These are phyloP conservation scores for Pipistrellus kuhlii DNA, from an alignment of 2,797 vertebrate species.

Conservation along the genomic window DNA sequence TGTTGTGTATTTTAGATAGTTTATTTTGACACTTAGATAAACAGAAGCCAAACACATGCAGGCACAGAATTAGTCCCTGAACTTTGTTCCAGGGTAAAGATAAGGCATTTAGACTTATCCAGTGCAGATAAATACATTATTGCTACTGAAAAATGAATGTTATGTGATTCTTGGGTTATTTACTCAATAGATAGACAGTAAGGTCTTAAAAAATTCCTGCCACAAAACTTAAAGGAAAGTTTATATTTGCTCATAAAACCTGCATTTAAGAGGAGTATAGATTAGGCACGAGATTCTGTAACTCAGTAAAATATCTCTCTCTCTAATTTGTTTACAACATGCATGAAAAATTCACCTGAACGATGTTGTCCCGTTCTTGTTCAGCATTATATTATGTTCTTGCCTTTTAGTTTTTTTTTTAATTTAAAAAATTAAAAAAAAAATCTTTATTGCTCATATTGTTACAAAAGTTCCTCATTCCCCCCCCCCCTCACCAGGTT, in stretches of 20 bases:
- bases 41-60: constrained; percentile 85
- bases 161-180: constrained; percentile 73
- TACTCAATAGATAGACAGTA: constrained; percentile 62
- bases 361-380: neutral
- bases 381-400: neutral
- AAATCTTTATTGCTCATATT: no score
- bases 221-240: constrained; percentile 20
- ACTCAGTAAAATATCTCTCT: constrained; percentile 19
- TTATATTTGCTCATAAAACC: constrained; percentile 40
- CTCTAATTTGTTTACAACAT: neutral
- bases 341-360: constrained; percentile 23
- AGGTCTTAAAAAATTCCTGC: constrained; percentile 43
- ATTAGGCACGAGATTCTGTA: neutral
- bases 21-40: constrained; percentile 88
- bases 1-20: constrained; percentile 86
- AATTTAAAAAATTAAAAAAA: no score
- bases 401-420: neutral
- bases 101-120: constrained; percentile 84
- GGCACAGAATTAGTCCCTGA: constrained; percentile 85
- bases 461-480: no score
- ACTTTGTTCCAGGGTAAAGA: constrained; percentile 86
- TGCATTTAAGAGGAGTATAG: constrained; percentile 37
- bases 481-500: no score
- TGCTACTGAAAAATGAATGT: constrained; percentile 82
- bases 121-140: constrained; percentile 81